Percentiles rank a stretch among this genome's conserved stretches.
These are phyloP conservation scores for Agonopterix heracliana DNA, from an alignment of 2,888 invertebrate species.

Conservation along the genomic window DNA sequence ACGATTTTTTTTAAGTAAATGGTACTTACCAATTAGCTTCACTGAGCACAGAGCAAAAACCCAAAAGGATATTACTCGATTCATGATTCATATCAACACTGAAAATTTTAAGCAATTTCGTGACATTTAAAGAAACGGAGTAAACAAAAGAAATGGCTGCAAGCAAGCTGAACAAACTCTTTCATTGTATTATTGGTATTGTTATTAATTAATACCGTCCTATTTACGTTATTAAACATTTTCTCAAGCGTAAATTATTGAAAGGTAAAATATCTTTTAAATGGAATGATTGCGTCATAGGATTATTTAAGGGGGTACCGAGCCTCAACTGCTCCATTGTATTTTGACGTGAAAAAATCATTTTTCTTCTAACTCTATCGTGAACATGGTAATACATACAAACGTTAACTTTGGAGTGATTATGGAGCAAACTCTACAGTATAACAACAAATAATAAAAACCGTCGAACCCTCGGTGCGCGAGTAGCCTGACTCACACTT, in stretches of 20 bases:
- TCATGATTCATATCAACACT: conserved; percentile 1
- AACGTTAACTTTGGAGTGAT: too few species aligned
- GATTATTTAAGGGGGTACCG: not conserved
- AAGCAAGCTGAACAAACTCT: not conserved
- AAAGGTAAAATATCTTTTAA: not conserved
- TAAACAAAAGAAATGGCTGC: not conserved
- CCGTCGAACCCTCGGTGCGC: too few species aligned
- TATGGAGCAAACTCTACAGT: too few species aligned
- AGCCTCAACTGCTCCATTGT: not conserved
- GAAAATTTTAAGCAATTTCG: not conserved
- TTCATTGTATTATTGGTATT: not conserved
- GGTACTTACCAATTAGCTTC: conserved; percentile 1
- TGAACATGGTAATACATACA: too few species aligned
- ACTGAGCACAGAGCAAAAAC: conserved; percentile 1
- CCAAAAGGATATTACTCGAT: conserved; percentile 1
- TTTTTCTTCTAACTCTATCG: not conserved
- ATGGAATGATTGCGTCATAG: not conserved
- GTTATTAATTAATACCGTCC: not conserved
- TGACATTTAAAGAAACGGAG: not conserved
- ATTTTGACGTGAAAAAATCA: not conserved
- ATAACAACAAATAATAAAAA: too few species aligned
- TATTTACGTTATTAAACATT: not conserved
- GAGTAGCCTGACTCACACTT: too few species aligned
- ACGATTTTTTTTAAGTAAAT: not conserved
- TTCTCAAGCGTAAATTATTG: not conserved